These are phyloP conservation scores for Lycophotia porphyrea DNA, from an alignment of 2,888 invertebrate genomes.

Conservation along the genomic window DNA sequence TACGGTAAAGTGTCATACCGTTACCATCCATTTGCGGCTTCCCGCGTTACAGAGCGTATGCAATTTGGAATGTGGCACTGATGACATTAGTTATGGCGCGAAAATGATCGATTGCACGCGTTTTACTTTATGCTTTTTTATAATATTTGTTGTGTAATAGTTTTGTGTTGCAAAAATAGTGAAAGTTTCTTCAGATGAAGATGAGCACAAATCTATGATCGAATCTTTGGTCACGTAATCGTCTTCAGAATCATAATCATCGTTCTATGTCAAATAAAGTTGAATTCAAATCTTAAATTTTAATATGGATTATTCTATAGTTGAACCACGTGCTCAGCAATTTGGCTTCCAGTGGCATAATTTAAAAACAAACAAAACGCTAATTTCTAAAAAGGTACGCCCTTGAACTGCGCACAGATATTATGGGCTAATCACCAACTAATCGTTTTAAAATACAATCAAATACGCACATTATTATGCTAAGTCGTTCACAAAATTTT, in stretches of 20 bases:
- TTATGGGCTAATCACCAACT: conserved; percentile 79
- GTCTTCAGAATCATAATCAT: neutral
- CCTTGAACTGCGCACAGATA: conserved; percentile 52
- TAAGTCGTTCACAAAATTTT: conserved; percentile 75
- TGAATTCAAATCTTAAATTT: neutral
- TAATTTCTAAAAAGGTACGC: conserved; percentile 54
- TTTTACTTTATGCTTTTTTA: conserved; percentile 27
- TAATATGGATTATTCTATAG: neutral
- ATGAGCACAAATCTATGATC: conserved; percentile 2
- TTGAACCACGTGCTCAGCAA: conserved; percentile 37
- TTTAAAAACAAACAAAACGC: conserved; percentile 60
- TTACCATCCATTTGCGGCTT: conserved; percentile 51
- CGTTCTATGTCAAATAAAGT: neutral
- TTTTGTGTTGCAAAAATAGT: conserved; percentile 37
- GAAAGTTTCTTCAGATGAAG: conserved; percentile 44
- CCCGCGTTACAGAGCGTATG: conserved; percentile 42
- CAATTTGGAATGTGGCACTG: conserved; percentile 62
- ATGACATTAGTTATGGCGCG: conserved; percentile 56
- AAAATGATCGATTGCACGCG: conserved; percentile 46
- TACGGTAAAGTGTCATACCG: conserved; percentile 50
- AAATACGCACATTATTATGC: conserved; percentile 79
- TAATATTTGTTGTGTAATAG: conserved; percentile 43
- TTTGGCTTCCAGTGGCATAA: conserved; percentile 43
- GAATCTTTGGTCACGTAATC: neutral
- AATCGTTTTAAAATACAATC: conserved; percentile 80